Evolutionary conservation across 2,797 vertebrate genomes (phyloP), one percentile per base, ranked within the genome.

Genomic region (Cyprinella venusta): DNA sequence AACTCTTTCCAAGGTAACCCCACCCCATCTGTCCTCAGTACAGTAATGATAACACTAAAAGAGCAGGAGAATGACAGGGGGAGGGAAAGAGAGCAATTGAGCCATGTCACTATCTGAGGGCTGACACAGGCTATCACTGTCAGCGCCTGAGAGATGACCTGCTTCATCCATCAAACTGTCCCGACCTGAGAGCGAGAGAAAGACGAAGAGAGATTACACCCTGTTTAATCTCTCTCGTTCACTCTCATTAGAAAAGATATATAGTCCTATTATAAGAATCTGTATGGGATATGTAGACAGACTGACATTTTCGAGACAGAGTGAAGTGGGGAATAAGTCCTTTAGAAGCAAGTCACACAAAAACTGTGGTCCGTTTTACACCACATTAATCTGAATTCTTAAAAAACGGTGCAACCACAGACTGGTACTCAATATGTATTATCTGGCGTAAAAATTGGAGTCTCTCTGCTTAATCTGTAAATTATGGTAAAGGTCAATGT

Each of bases 121-220:
- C 86, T 89, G 91, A 91, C 91, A 91, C 84, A 91, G 86, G 88
- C 88, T 89, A 90, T 92, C 89, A 89, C 87, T 90, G 90, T 90
- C 90, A 89, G 85, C 84, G 82, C 82, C 86, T 86, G 86, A 85
- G 82, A 84, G 86, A 90, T 86, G 88, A 90, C 88, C 89, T 83
- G 72, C 71, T 72, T 68, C 85, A 91, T 93, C 89, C 85, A 88
- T 93, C 92, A 93, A 84, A 61, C 74, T 74, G 79, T 82, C 77
- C 79, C 13, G 61, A 68, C 52, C 24, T 76, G 69, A 84, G 69
- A 84, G 61, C 63, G 59, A 18, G 59, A 75, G 76, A 69, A 76
- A 45, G 63, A 59, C 48, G 67, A 42, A 79, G 84, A 77, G 59
- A 81, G 77, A 82, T 61, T 72, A 80, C 86, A 84, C 76, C 19